A percentile compares a stretch with the other conserved stretches of the same genome.
Evolutionary conservation across 2,888 invertebrate genomes (phyloP).

Genomic region (Bhutanitis thaidina): DNA sequence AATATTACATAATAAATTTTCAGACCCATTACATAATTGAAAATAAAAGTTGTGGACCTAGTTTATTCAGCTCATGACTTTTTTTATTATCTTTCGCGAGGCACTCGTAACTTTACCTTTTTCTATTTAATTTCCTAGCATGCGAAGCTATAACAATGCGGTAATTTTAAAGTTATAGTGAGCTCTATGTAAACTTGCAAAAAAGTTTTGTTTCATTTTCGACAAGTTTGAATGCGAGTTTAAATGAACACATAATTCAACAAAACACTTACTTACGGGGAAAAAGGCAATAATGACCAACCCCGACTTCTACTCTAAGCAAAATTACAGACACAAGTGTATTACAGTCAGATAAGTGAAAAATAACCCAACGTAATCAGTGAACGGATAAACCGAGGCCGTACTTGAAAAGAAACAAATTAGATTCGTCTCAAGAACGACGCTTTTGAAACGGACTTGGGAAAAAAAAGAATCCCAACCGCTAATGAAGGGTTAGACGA

Average conservation of each 20-base stretch:
- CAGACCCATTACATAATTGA: conserved; percentile 8
- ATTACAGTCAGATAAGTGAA: conserved; percentile 51
- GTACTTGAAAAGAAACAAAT: conserved; percentile 74
- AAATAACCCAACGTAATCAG: conserved; percentile 58
- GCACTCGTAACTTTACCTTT: conserved; percentile 16
- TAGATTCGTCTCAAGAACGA: conserved; percentile 70
- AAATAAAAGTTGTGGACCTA: conserved; percentile 13
- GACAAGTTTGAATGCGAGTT: conserved; percentile 3
- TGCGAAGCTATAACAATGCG: conserved; percentile 11
- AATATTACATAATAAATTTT: background rate
- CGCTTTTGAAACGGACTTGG: conserved; percentile 54
- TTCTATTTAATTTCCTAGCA: conserved; percentile 16
- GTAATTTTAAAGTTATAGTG: conserved; percentile 16
- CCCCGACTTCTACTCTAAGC: conserved; percentile 39
- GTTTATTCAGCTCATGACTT: conserved; percentile 14
- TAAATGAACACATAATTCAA: conserved; percentile 10
- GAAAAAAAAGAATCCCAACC: conserved; percentile 48
- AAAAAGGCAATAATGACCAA: conserved; percentile 22
- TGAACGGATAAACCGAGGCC: conserved; percentile 47
- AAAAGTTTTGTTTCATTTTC: background rate
- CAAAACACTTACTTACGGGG: conserved; percentile 17
- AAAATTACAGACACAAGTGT: conserved; percentile 48
- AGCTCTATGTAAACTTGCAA: background rate
- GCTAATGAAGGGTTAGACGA: conserved; percentile 66
- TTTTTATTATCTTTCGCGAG: conserved; percentile 13